Evolutionary conservation across 2,888 invertebrate species (phyloP).

Genomic region (Hyalella azteca): DNA sequence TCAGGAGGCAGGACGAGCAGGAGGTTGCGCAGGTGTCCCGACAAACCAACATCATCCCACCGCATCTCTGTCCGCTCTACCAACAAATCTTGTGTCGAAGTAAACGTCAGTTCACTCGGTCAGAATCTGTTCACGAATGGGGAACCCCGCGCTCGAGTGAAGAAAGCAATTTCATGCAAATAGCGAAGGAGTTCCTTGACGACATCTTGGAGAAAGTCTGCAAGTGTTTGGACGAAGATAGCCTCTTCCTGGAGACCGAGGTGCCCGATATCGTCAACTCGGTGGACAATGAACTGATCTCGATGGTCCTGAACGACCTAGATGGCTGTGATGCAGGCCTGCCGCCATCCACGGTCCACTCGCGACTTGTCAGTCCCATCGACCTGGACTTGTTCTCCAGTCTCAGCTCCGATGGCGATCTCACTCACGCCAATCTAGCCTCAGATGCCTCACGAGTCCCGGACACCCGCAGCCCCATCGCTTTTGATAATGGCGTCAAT

Average conservation of each 20-base stretch:
- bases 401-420: conserved; percentile 41
- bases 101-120: not conserved
- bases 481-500: no score
- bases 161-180: conserved; percentile 38
- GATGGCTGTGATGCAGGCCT: conserved; percentile 40
- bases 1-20: conserved; percentile 52
- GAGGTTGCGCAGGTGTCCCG: conserved; percentile 52
- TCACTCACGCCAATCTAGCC: not conserved
- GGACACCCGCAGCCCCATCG: no score
- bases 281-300: conserved; percentile 57
- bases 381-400: conserved; percentile 54
- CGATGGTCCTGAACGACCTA: conserved; percentile 57
- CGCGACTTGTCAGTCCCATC: conserved; percentile 54
- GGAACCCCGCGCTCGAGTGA: not conserved
- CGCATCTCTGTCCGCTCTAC: conserved; percentile 57
- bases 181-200: conserved; percentile 52
- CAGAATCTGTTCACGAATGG: not conserved
- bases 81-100: conserved; percentile 39
- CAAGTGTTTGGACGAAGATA: conserved; percentile 52
- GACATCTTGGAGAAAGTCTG: conserved; percentile 56
- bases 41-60: conserved; percentile 57
- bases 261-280: conserved; percentile 54
- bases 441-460: no score
- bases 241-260: conserved; percentile 49
- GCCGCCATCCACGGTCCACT: conserved; percentile 51